These are phyloP conservation scores for Macrosiphum euphorbiae DNA, from an alignment of 2,888 invertebrate genomes.

Conservation along the genomic window DNA sequence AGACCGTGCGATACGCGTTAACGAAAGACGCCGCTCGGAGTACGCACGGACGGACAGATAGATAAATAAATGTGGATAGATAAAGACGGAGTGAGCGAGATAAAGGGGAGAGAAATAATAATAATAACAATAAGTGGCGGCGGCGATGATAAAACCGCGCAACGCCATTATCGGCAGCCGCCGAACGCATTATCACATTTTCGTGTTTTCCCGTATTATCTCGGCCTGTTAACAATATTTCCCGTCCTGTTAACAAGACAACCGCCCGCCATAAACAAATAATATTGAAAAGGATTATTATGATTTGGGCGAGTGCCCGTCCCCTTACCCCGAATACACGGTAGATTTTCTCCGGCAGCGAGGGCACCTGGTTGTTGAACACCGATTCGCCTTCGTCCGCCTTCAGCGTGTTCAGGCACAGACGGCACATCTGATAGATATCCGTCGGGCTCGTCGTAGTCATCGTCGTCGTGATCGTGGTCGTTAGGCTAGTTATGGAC, in stretches of 20 bases:
- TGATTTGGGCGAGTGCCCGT: background rate
- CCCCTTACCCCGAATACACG: conserved; percentile 62
- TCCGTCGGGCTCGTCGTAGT: conserved; percentile 28
- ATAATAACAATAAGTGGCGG: conserved; percentile 27
- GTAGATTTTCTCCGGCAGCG: conserved; percentile 60
- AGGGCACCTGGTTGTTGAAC: conserved; percentile 61
- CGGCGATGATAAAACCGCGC: conserved; percentile 62
- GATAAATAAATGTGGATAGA: conserved; percentile 1
- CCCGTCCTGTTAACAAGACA: conserved; percentile 52
- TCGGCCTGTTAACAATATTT: conserved; percentile 60
- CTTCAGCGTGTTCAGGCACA: conserved; percentile 53
- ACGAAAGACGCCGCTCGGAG: background rate
- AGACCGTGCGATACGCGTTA: background rate
- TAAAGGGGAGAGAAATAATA: conserved; percentile 16
- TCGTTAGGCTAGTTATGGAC: background rate
- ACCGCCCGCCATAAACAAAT: conserved; percentile 58
- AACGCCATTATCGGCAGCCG: conserved; percentile 62
- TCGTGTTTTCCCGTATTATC: conserved; percentile 57
- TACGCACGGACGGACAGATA: background rate
- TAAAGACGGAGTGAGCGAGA: background rate
- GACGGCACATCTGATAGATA: conserved; percentile 59
- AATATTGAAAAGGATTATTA: background rate
- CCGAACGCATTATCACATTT: conserved; percentile 63
- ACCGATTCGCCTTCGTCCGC: conserved; percentile 60
- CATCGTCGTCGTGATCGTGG: background rate